Evolutionary conservation across 1,140 invertebrate species (phyloP).

Genomic region (Hycleus cichorii): DNA sequence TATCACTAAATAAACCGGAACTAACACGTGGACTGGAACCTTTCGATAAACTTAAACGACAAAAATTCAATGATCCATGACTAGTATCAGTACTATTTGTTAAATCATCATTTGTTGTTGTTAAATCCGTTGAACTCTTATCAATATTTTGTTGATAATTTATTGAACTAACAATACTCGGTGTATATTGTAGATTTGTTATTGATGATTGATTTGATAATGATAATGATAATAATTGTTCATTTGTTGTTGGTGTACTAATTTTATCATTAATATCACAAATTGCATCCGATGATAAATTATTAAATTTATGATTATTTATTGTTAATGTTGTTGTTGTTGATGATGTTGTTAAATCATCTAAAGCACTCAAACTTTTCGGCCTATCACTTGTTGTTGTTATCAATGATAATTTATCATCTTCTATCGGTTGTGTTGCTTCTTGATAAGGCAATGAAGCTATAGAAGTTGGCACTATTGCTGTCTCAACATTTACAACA

Average conservation of each 20-base stretch:
- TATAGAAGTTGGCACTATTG: slow-evolving; percentile 43
- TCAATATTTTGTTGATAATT: slow-evolving; percentile 27
- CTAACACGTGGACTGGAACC: slow-evolving; percentile 35
- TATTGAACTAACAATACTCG: slow-evolving; percentile 26
- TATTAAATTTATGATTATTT: background rate
- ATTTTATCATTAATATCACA: slow-evolving; percentile 15
- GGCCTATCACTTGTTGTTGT: slow-evolving; percentile 12
- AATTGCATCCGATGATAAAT: slow-evolving; percentile 28
- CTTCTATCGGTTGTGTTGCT: slow-evolving; percentile 43
- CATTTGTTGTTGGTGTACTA: slow-evolving; percentile 14
- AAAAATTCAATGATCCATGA: slow-evolving; percentile 28
- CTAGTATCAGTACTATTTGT: slow-evolving; percentile 31
- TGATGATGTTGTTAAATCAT: slow-evolving; percentile 21
- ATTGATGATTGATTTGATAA: slow-evolving; percentile 27
- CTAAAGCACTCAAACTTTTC: slow-evolving; percentile 37
- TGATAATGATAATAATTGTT: slow-evolving; percentile 20
- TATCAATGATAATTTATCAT: slow-evolving; percentile 3
- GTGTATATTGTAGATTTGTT: slow-evolving; percentile 31
- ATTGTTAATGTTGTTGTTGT: slow-evolving; percentile 18
- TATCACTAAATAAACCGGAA: slow-evolving; percentile 1
- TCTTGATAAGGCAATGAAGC: slow-evolving; percentile 48
- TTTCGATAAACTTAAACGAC: slow-evolving; percentile 30
- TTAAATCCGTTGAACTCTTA: slow-evolving; percentile 29
- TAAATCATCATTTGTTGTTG: slow-evolving; percentile 32
- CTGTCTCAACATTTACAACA: slow-evolving; percentile 46